These are phyloP conservation scores for Euphydryas editha DNA, from an alignment of 2,888 invertebrate species.

Conservation along the genomic window DNA sequence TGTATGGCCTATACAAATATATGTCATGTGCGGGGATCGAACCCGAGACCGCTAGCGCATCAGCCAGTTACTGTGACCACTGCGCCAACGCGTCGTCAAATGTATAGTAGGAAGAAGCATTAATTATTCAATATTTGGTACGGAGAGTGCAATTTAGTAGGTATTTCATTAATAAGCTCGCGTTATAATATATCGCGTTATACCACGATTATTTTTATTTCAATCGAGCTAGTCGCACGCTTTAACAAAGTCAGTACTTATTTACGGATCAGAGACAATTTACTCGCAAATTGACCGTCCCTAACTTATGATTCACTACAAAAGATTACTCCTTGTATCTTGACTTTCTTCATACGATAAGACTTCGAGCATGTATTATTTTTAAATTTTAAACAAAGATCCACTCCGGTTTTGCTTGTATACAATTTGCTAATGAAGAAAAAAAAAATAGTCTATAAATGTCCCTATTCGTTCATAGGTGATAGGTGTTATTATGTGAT, in stretches of 20 bases:
- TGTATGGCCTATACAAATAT: too few species aligned
- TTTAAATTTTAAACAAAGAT: background rate
- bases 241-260: constrained; percentile 39
- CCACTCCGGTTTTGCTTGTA: too few species aligned
- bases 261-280: constrained; percentile 55
- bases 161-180: too few species aligned
- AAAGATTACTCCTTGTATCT: constrained; percentile 38
- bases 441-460: too few species aligned
- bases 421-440: too few species aligned
- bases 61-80: too few species aligned
- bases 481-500: too few species aligned
- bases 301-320: constrained; percentile 58
- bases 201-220: constrained; percentile 6
- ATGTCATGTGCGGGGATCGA: too few species aligned
- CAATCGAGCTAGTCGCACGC: background rate
- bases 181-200: background rate
- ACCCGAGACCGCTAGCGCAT: too few species aligned
- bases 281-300: constrained; percentile 52
- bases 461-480: too few species aligned
- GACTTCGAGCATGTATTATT: constrained; percentile 33
- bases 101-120: background rate
- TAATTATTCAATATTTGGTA: background rate
- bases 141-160: background rate
- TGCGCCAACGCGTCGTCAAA: too few species aligned
- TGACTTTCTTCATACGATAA: constrained; percentile 42